phyloP scores from a whole-genome alignment of 2,113 vertebrate genomes.

The Oncorhynchus clarkii region DNA sequence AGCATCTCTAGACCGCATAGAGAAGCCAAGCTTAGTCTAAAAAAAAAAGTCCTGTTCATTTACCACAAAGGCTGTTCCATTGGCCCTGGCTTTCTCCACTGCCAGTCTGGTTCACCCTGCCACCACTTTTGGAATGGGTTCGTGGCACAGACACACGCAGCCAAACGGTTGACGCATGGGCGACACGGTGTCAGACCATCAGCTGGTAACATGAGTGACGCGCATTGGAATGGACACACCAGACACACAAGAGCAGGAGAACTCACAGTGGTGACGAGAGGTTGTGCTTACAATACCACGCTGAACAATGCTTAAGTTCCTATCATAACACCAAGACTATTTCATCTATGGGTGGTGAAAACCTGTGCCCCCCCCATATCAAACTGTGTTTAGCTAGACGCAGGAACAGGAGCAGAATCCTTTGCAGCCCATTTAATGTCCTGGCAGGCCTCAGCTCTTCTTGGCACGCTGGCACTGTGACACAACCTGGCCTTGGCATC shows the following conservation, averaged over 20 bases:
- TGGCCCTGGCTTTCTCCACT: too few species aligned
- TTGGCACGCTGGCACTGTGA: conserved; percentile 37
- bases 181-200: conserved; percentile 44
- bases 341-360: too few species aligned
- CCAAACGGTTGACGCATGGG: conserved; percentile 40
- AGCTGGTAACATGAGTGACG: conserved; percentile 45
- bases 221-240: conserved; percentile 26
- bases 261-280: neutral
- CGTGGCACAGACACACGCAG: conserved; percentile 19
- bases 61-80: too few species aligned
- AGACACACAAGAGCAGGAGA: neutral
- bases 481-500: conserved; percentile 39
- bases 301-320: too few species aligned
- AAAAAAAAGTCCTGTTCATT: too few species aligned
- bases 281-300: too few species aligned
- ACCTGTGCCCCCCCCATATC: too few species aligned
- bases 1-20: too few species aligned
- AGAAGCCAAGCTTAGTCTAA: too few species aligned
- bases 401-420: too few species aligned
- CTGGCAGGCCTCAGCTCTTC: conserved; percentile 25
- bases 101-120: conserved; percentile 15
- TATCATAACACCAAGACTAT: too few species aligned
- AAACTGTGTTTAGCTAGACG: too few species aligned
- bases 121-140: conserved; percentile 13
- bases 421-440: conserved; percentile 18